Conservation (phyloP, 2,888 invertebrate genomes). For the Syrphus vitripennis region DNA sequence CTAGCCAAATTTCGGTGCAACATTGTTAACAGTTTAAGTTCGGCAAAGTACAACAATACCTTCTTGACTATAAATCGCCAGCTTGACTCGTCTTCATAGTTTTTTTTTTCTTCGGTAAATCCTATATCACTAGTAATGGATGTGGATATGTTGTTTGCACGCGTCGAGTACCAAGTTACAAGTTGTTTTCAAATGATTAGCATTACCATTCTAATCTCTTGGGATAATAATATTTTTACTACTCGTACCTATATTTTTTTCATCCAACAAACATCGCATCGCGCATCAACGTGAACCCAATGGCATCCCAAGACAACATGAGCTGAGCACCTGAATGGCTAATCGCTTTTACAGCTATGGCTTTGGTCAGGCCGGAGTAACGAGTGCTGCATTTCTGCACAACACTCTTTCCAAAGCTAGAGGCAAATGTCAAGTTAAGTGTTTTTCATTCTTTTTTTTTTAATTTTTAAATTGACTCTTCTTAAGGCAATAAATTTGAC, state of each 20-base stretch:
- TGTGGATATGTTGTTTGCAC: slow-evolving; percentile 24
- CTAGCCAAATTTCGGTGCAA: too few species aligned
- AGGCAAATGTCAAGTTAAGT: slow-evolving; percentile 44
- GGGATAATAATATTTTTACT: slow-evolving; percentile 18
- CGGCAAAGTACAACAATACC: not conserved
- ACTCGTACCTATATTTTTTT: not conserved
- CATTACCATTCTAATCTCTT: slow-evolving; percentile 64
- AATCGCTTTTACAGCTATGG: slow-evolving; percentile 44
- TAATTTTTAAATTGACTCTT: slow-evolving; percentile 18
- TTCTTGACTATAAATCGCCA: not conserved
- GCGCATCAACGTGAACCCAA: slow-evolving; percentile 39
- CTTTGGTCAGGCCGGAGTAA: not conserved
- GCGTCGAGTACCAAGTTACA: slow-evolving; percentile 26
- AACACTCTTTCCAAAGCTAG: not conserved
- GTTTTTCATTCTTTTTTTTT: not conserved
- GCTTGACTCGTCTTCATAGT: slow-evolving; percentile 3
- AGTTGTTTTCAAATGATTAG: slow-evolving; percentile 60
- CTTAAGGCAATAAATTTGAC: slow-evolving; percentile 32
- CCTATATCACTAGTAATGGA: not conserved
- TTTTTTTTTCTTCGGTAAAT: slow-evolving; percentile 37
- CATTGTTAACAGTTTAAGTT: too few species aligned
- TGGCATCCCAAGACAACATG: slow-evolving; percentile 23
- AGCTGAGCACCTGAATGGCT: slow-evolving; percentile 46
- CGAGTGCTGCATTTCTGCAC: slow-evolving; percentile 11
- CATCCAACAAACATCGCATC: not conserved